Conservation (phyloP, 2,888 invertebrate species). For the Drosophila niveifrons region DNA sequence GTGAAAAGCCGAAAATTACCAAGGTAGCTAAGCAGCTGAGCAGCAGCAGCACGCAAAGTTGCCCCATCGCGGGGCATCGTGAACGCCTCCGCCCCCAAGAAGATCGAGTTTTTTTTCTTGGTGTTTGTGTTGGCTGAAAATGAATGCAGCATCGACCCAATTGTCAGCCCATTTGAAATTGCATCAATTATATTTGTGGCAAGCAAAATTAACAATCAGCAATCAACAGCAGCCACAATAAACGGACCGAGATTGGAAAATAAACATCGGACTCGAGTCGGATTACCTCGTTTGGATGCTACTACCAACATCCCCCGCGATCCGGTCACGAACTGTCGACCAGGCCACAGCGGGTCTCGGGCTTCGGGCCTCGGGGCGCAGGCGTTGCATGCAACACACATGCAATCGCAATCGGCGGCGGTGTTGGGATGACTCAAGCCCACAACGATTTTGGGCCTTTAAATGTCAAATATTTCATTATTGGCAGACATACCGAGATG, state of each 20-base stretch:
- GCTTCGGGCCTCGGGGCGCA: constrained; percentile 4
- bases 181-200: constrained; percentile 67
- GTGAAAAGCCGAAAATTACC: constrained; percentile 2
- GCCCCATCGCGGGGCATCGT: constrained; percentile 50
- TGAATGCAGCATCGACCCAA: constrained; percentile 66
- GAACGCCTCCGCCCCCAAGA: constrained; percentile 47
- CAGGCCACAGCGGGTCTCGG: not conserved
- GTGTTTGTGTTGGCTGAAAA: constrained; percentile 20
- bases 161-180: constrained; percentile 73
- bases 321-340: constrained; percentile 48
- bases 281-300: constrained; percentile 11
- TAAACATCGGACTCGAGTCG: constrained; percentile 20
- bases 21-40: not conserved
- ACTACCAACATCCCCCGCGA: constrained; percentile 30
- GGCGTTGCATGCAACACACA: constrained; percentile 31
- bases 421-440: constrained; percentile 42
- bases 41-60: constrained; percentile 69
- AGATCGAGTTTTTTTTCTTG: constrained; percentile 39
- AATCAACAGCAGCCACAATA: not conserved
- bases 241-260: constrained; percentile 30
- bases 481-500: constrained; percentile 5
- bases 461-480: constrained; percentile 69
- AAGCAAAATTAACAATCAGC: constrained; percentile 37
- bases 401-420: constrained; percentile 21
- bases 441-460: constrained; percentile 27